Evolutionary conservation across 2,113 vertebrate species (phyloP).

Genomic region (Ailurus styani): DNA sequence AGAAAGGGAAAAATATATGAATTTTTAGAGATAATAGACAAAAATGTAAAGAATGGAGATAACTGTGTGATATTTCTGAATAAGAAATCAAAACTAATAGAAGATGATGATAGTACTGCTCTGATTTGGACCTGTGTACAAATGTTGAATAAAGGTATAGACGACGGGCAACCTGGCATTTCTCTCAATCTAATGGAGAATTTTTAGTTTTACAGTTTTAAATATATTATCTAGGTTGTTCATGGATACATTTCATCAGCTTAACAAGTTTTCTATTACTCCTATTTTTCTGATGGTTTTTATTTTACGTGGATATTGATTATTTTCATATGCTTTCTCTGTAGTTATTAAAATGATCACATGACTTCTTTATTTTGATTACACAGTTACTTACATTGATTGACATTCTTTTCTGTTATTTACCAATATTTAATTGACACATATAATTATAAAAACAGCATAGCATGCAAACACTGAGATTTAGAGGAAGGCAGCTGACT

Average conservation of each 20-base stretch:
- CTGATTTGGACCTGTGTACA: not conserved
- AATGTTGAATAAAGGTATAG: not conserved
- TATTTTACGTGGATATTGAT: not conserved
- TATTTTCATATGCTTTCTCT: not conserved
- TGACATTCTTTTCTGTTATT: not conserved
- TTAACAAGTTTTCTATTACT: not conserved
- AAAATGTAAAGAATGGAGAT: not conserved
- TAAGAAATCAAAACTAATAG: not conserved
- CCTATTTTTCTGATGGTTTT: not conserved
- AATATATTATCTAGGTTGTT: not conserved
- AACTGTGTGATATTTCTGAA: not conserved
- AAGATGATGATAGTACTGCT: not conserved
- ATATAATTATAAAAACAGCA: not conserved
- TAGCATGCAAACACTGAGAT: not conserved
- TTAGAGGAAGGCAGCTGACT: not conserved
- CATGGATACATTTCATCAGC: not conserved
- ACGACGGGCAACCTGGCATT: not conserved
- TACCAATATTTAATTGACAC: not conserved
- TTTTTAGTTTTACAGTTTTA: not conserved
- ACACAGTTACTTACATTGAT: not conserved
- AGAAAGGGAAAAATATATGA: not conserved
- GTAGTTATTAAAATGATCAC: not conserved
- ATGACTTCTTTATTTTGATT: not conserved
- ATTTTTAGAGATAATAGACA: not conserved
- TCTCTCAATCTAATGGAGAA: not conserved